phyloP scores from a whole-genome alignment of 2,888 invertebrate species.

The Xestia ashworthii region DNA sequence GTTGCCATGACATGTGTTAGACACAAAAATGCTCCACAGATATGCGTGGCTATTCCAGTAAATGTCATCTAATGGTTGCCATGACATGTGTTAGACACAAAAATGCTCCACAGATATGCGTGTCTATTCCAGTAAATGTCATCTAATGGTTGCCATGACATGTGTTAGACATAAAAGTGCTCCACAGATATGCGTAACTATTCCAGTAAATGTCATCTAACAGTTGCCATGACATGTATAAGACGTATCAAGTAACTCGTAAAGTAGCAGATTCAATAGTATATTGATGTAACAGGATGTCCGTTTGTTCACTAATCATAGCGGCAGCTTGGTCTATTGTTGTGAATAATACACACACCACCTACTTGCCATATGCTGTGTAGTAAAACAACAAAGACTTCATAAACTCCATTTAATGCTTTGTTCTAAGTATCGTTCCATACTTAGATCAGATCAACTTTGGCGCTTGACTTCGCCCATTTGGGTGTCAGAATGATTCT shows the following conservation, averaged over 20 bases:
- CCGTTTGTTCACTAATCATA: slow-evolving; percentile 44
- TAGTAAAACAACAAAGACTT: slow-evolving; percentile 21
- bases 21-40: too few relatives aligned
- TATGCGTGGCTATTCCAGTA: too few relatives aligned
- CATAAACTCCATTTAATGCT: background rate
- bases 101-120: too few relatives aligned
- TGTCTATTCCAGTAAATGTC: too few relatives aligned
- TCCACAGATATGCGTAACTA: background rate
- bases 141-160: background rate
- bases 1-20: too few relatives aligned
- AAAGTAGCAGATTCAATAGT: slow-evolving; percentile 16
- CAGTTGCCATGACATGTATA: background rate
- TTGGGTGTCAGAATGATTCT: background rate
- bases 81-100: too few relatives aligned
- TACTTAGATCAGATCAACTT: background rate
- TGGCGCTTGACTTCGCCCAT: background rate
- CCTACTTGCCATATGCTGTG: background rate
- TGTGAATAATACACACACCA: slow-evolving; percentile 5
- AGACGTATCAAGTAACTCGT: slow-evolving; percentile 4
- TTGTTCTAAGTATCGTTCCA: background rate
- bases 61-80: too few relatives aligned
- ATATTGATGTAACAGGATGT: slow-evolving; percentile 47
- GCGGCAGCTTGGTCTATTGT: slow-evolving; percentile 36
- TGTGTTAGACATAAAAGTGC: background rate
- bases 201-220: background rate